Percentiles rank a stretch among this genome's conserved stretches.
Conservation (phyloP, 2,888 invertebrate genomes). For the Rosalia funebris region DNA sequence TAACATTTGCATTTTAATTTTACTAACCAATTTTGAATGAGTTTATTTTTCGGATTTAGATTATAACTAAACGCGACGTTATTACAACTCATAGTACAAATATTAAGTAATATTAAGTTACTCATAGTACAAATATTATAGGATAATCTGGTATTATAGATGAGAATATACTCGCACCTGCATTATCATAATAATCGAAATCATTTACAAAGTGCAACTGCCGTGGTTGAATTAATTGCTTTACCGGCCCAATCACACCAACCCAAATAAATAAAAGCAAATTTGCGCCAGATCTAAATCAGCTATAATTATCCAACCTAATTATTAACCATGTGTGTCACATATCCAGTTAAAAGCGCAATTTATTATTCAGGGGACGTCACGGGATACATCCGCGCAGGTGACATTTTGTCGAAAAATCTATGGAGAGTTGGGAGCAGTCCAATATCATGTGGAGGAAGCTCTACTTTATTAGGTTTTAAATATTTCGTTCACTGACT, state of each 20-base stretch:
- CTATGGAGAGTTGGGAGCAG: neutral
- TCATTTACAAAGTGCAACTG: slow-evolving; percentile 1
- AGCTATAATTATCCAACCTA: slow-evolving; percentile 18
- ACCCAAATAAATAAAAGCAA: slow-evolving; percentile 17
- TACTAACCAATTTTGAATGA: too few relatives aligned
- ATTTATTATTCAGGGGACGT: slow-evolving; percentile 15
- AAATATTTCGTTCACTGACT: too few relatives aligned
- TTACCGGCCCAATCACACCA: slow-evolving; percentile 10
- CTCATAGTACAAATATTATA: too few relatives aligned
- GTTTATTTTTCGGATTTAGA: too few relatives aligned
- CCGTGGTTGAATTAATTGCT: slow-evolving; percentile 13
- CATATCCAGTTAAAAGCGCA: slow-evolving; percentile 12
- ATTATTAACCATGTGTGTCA: slow-evolving; percentile 21
- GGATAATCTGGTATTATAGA: too few relatives aligned
- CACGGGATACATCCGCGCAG: neutral
- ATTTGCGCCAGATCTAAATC: slow-evolving; percentile 15
- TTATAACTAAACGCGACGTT: too few relatives aligned
- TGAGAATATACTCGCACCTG: neutral
- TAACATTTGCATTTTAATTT: too few relatives aligned
- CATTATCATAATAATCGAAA: slow-evolving; percentile 13
- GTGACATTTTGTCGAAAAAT: neutral
- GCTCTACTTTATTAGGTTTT: too few relatives aligned
- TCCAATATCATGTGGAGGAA: neutral
- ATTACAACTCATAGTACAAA: too few relatives aligned
- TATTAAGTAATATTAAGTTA: too few relatives aligned